phyloP scores from a whole-genome alignment of 1,140 invertebrate species.

The Dreissena polymorpha region DNA sequence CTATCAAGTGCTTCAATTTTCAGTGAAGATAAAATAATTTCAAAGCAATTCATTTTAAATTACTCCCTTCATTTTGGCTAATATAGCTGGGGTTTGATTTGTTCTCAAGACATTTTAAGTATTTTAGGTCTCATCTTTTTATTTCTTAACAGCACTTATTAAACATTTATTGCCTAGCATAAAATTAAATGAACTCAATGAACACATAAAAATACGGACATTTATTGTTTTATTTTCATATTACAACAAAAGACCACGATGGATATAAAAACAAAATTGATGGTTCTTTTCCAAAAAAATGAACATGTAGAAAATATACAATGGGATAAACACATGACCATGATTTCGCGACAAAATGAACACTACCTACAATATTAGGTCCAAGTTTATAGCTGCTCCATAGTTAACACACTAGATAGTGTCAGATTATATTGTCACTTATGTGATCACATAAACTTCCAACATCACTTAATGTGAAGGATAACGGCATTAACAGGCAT shows the following conservation, averaged over 20 bases:
- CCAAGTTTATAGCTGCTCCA: conserved; percentile 1
- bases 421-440: not conserved
- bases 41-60: too few relatives aligned
- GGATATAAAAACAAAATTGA: not conserved
- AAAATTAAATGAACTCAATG: not conserved
- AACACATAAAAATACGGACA: conserved; percentile 3
- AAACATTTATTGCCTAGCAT: conserved; percentile 3
- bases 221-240: conserved; percentile 7
- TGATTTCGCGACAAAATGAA: conserved; percentile 31
- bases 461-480: not conserved
- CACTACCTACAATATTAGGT: conserved; percentile 12
- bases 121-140: too few relatives aligned
- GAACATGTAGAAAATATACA: conserved; percentile 12
- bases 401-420: conserved; percentile 4
- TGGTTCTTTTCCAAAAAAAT: not conserved
- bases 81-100: too few relatives aligned
- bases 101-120: too few relatives aligned
- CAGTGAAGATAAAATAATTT: too few relatives aligned
- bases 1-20: not conserved
- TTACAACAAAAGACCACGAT: conserved; percentile 12
- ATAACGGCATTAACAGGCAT: not conserved
- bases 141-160: not conserved
- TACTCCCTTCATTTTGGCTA: too few relatives aligned
- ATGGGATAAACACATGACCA: conserved; percentile 18
- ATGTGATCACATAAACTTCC: not conserved